Conservation (phyloP, 2,797 vertebrate species). For the Pteronotus mesoamericanus region DNA sequence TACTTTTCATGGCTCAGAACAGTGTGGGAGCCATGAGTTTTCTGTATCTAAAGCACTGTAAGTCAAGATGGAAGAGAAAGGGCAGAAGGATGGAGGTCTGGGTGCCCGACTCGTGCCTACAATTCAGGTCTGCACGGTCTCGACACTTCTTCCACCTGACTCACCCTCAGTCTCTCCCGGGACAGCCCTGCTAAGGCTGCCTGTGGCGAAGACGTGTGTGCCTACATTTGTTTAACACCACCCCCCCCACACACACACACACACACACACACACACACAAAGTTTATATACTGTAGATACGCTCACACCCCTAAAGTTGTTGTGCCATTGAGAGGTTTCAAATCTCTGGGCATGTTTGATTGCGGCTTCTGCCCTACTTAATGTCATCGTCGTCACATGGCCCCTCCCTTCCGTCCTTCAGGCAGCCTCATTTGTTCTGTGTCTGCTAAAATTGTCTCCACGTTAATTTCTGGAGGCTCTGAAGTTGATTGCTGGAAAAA, state of each 20-base stretch:
- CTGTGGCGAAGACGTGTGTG: background rate
- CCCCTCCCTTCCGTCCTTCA: background rate
- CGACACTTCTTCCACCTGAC: fast-evolving
- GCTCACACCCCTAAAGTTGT: background rate
- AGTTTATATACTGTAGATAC: background rate
- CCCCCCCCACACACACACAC: background rate
- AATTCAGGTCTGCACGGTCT: fast-evolving
- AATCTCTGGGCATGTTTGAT: background rate
- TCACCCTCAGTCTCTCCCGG: background rate
- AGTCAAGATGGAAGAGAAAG: background rate
- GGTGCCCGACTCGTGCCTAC: background rate
- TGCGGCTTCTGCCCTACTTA: constrained; percentile 37
- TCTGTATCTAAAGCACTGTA: background rate
- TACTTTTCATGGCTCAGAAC: constrained; percentile 11
- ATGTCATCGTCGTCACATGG: background rate
- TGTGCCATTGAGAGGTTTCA: background rate
- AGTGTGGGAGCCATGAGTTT: background rate
- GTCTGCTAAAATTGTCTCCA: constrained; percentile 59
- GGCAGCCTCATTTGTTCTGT: constrained; percentile 59
- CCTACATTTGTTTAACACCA: background rate
- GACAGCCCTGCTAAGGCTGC: background rate
- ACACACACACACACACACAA: background rate
- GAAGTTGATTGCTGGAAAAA: constrained; percentile 47
- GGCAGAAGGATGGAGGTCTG: background rate
- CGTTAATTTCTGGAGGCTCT: constrained; percentile 45